A percentile compares a stretch with the other conserved stretches of the same genome.
These are phyloP conservation scores for Sarcophaga caerulescens DNA, from an alignment of 2,888 invertebrate species.

Conservation along the genomic window DNA sequence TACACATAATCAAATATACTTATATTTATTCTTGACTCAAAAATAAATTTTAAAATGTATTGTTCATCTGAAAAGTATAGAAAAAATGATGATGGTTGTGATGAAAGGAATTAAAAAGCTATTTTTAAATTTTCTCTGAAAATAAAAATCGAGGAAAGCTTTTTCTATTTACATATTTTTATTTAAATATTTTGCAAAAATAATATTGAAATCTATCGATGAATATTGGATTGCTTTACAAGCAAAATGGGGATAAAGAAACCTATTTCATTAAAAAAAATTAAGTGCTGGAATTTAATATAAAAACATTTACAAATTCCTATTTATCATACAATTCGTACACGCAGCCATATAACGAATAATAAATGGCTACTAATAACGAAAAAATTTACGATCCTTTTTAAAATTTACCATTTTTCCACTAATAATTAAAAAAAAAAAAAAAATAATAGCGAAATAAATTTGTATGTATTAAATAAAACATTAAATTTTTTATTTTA, in stretches of 20 bases:
- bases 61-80: constrained; percentile 4
- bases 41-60: background rate
- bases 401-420: too few species aligned
- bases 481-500: too few species aligned
- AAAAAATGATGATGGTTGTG: constrained; percentile 9
- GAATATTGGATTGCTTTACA: constrained; percentile 9
- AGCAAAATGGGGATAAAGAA: background rate
- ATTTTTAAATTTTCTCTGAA: constrained; percentile 67
- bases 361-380: too few species aligned
- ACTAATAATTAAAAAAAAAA: constrained; percentile 8
- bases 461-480: too few species aligned
- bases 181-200: constrained; percentile 33
- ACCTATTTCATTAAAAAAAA: too few species aligned
- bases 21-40: too few species aligned
- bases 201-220: constrained; percentile 68
- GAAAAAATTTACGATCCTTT: too few species aligned
- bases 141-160: constrained; percentile 65
- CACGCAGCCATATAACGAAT: too few species aligned
- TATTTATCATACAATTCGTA: too few species aligned
- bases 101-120: constrained; percentile 63
- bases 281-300: too few species aligned
- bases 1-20: too few species aligned
- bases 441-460: background rate
- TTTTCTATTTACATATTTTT: constrained; percentile 43
- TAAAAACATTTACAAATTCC: too few species aligned